A percentile compares a stretch with the other conserved stretches of the same genome.
Conservation (phyloP, 1,140 invertebrate species). For the Galleria mellonella region DNA sequence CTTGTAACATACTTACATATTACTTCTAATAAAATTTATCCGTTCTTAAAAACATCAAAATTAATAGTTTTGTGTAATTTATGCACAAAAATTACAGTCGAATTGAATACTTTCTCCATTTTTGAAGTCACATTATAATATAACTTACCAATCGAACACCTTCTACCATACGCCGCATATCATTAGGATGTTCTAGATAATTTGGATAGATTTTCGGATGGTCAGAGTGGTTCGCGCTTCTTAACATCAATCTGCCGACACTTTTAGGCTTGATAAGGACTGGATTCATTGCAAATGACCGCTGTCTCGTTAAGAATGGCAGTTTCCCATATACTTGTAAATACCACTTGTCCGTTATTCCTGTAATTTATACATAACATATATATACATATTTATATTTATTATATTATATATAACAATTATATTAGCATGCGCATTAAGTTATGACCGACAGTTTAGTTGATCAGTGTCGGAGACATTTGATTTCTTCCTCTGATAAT, state of each 20-base stretch:
- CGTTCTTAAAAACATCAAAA: too few relatives aligned
- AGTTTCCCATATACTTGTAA: conserved; percentile 74
- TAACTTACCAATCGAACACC: conserved; percentile 81
- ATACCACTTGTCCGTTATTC: conserved; percentile 78
- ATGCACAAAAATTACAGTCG: too few relatives aligned
- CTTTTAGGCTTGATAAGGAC: conserved; percentile 85
- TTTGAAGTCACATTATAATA: too few relatives aligned
- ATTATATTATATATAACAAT: neutral
- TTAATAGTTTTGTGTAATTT: too few relatives aligned
- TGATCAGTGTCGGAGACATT: too few relatives aligned
- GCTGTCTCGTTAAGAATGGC: conserved; percentile 48
- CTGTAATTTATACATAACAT: conserved; percentile 50
- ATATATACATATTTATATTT: too few relatives aligned
- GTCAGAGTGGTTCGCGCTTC: conserved; percentile 80
- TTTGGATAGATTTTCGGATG: conserved; percentile 86
- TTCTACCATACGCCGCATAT: conserved; percentile 80
- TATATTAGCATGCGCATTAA: neutral
- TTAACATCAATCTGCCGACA: conserved; percentile 80
- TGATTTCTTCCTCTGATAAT: too few relatives aligned
- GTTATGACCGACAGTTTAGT: neutral
- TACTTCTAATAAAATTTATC: too few relatives aligned
- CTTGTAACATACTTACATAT: too few relatives aligned
- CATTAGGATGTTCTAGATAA: conserved; percentile 81
- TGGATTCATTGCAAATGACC: conserved; percentile 79
- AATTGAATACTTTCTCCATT: too few relatives aligned